These are phyloP conservation scores for Physella acuta DNA, from an alignment of 1,140 invertebrate genomes.

Conservation along the genomic window DNA sequence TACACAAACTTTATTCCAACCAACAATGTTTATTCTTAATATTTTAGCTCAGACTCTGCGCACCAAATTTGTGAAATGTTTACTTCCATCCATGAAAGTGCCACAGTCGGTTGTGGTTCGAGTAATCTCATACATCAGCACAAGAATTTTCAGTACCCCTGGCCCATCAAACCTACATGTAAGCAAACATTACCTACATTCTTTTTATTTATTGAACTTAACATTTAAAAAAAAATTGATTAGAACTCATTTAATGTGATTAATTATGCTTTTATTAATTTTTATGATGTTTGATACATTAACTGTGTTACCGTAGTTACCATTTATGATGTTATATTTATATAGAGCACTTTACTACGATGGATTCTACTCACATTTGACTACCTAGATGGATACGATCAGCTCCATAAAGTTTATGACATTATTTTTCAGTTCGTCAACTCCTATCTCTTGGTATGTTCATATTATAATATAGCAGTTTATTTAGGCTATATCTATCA, in stretches of 20 bases:
- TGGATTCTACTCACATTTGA: slow-evolving; percentile 52
- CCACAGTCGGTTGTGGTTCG: slow-evolving; percentile 7
- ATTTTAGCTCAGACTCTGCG: slow-evolving; percentile 13
- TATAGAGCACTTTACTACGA: slow-evolving; percentile 42
- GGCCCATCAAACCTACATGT: slow-evolving; percentile 17
- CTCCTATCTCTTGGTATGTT: slow-evolving; percentile 45
- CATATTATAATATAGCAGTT: too few species aligned
- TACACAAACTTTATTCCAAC: not conserved
- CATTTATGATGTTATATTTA: not conserved
- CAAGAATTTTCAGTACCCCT: slow-evolving; percentile 11
- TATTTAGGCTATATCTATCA: too few species aligned
- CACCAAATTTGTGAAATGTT: slow-evolving; percentile 20
- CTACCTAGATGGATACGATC: slow-evolving; percentile 43
- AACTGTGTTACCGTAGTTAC: not conserved
- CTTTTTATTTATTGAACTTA: not conserved
- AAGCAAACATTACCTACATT: not conserved
- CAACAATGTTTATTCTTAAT: not conserved
- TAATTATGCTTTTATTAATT: not conserved
- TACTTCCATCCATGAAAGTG: slow-evolving; percentile 10
- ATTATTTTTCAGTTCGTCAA: slow-evolving; percentile 49
- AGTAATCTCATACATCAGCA: not conserved
- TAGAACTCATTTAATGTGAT: not conserved
- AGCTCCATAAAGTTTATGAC: slow-evolving; percentile 47
- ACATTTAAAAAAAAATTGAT: not conserved
- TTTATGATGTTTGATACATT: not conserved